Percentiles rank a stretch among this genome's conserved stretches.
Conservation (phyloP, 35 echinoderm and acorn worm genomes). For the Heliocidaris erythrogramma region DNA sequence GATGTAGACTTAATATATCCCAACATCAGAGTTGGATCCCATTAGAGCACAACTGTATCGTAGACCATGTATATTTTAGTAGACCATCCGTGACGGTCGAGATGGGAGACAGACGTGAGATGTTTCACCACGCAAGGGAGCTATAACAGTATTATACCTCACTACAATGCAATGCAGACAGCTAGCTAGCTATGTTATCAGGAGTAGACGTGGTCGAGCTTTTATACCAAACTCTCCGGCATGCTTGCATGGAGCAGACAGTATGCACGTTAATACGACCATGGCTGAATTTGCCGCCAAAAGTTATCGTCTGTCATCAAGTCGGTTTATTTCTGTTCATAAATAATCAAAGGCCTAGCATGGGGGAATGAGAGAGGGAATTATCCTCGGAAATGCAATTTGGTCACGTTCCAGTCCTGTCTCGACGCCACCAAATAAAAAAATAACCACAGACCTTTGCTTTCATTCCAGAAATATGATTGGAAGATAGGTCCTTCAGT, state of each 20-base stretch:
- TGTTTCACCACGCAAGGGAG: background rate
- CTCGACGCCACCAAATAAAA: background rate
- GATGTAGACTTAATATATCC: background rate
- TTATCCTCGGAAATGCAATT: background rate
- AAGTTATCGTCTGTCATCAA: constrained; percentile 1
- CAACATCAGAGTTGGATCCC: background rate
- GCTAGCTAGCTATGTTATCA: background rate
- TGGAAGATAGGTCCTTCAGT: background rate
- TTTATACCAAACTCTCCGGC: constrained; percentile 8
- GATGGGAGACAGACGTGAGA: background rate
- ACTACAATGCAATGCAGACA: background rate
- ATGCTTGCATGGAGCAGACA: background rate
- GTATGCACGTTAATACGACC: background rate
- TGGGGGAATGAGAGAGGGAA: background rate
- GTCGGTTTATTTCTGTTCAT: constrained; percentile 13
- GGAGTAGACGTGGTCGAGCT: background rate
- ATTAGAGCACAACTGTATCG: background rate
- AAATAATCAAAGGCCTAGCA: constrained; percentile 20
- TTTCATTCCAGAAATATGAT: background rate
- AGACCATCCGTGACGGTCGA: background rate
- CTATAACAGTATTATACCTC: background rate
- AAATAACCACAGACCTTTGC: constrained; percentile 1
- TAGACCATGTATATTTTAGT: background rate
- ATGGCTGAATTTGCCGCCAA: background rate
- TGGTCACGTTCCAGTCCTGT: constrained; percentile 22